Evolutionary conservation across 2,113 vertebrate genomes (phyloP), one percentile per base, ranked within the genome.

Genomic region (Plecotus auritus): DNA sequence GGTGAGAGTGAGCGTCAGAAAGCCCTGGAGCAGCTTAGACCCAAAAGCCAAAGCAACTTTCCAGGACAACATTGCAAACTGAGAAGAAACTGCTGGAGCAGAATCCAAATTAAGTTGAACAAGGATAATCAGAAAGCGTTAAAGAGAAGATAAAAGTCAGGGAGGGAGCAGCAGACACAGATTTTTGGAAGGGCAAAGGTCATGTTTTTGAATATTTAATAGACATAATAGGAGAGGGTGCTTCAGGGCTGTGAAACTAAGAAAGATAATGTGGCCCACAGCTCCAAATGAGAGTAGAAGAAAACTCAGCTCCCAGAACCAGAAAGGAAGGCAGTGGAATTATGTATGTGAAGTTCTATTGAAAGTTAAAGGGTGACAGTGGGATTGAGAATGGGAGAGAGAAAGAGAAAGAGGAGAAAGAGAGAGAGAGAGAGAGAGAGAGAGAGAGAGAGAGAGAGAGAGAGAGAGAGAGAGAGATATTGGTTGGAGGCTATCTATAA

Each of bases 321-420:
- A 42, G 67, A 30, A 88, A 78, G 9, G 9, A 12, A 35, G 56
- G 20, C 26, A 51, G 1, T 47, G 17, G 12, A 35, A 81, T 74
- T 9, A 9, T 8, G 11, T 28, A 47, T 37, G 6, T 70, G n/a
- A 32, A 69, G 49, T 23, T 77, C 85, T 51, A 78, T 82, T 56
- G 12, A 72, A 72, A 66, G 23, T 82, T 13, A 64, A 2, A n/a
- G 0, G 17, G 30, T n/a, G 14, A 1, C 1, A 18, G 11, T 45
- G 59, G 40, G 20, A 72, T 5, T 28, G 2, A 22, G 9, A 22
- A 26, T 17, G 16, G 6, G 9, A 26, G 2, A 67, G 28, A 77
- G 3, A 7, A 2, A 4, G 1, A 42, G 45, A 45, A 8, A 11
- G 40, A 14, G 1, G 18, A 37, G 23, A 18, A 14, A 12, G 70